Base-by-base conservation (phyloP, 2,113 vertebrate species). In the Stomatorhinus ivindoensis region DNA sequence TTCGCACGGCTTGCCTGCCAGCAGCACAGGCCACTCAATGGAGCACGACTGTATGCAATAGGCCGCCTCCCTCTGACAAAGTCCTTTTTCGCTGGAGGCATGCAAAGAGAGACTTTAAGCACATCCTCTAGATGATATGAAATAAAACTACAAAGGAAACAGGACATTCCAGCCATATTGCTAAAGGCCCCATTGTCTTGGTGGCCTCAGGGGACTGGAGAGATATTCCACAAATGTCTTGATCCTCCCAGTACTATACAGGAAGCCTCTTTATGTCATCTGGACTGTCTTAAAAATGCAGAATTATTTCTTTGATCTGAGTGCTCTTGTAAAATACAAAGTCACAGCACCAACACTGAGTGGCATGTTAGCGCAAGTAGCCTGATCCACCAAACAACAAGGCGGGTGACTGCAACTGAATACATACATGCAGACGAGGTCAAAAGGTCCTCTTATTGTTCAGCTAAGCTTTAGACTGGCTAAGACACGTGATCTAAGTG, bases 131-230 rank as follows among this genome's bases (percentile, higher is more conserved):
- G 31, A 82, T 8, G 10, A 6, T 51, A 87, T 24, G 69, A 82
- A 80, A 42, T 53, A n/a, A 53, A 82, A 58, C 50, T 87, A 31
- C 8, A 13, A 35, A 39, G 88, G 69, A 83, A 58, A 46, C 73
- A 84, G 51, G 51, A 55, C 17, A 48, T 76, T 84, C 50, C 24
- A 58, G 35, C 39, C 39, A 27, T 17, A 44, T 31, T 88, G 65
- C 88, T 31, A 21, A 88, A 76, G n/a, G 47, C 48, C 42, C 88
- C 31, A 82, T 88, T 88, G 88, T 88, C 47, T 42, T 15, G n/a
- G n/a, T 19, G 47, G 47, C 50, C 46, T 31, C 27, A 39, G 69
- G 47, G 76, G 61, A 51, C 55, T 69, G 55, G 8, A 69, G 19
- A 69, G 87, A 76, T 50, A 88, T 88, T 80, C 51, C n/a, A 51